phyloP scores from a whole-genome alignment of 2,888 invertebrate species.

The Oxyscelio sp. region DNA sequence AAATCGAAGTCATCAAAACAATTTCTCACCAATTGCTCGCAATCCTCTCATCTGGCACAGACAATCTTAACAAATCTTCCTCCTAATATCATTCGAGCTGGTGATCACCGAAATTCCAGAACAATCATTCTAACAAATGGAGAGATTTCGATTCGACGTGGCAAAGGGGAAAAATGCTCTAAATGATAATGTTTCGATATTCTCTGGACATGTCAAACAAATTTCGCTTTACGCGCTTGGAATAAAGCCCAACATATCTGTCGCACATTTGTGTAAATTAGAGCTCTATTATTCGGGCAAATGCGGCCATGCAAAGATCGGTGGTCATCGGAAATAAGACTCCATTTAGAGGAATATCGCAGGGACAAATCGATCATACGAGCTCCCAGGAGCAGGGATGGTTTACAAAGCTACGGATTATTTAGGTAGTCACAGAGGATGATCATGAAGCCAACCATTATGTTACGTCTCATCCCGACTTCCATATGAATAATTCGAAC shows the following conservation, averaged over 20 bases:
- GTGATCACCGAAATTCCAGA: constrained; percentile 10
- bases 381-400: too few relatives aligned
- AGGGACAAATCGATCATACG: too few relatives aligned
- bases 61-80: constrained; percentile 19
- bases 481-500: constrained; percentile 73
- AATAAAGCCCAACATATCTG: constrained; percentile 25
- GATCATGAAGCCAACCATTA: constrained; percentile 70
- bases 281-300: constrained; percentile 19
- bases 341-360: too few relatives aligned
- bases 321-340: too few relatives aligned
- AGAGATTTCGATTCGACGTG: constrained; percentile 19
- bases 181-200: constrained; percentile 51
- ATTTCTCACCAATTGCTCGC: constrained; percentile 3
- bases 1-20: constrained; percentile 12
- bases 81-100: background rate
- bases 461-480: constrained; percentile 64
- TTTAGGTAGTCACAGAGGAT: too few relatives aligned
- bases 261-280: constrained; percentile 29
- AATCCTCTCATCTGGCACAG: background rate
- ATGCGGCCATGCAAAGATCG: constrained; percentile 7
- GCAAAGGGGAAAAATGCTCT: constrained; percentile 40
- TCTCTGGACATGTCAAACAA: constrained; percentile 1
- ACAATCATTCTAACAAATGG: constrained; percentile 23
- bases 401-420: too few relatives aligned
- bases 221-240: constrained; percentile 3